Conservation (phyloP, 2,113 vertebrate species). For the Merops nubicus region DNA sequence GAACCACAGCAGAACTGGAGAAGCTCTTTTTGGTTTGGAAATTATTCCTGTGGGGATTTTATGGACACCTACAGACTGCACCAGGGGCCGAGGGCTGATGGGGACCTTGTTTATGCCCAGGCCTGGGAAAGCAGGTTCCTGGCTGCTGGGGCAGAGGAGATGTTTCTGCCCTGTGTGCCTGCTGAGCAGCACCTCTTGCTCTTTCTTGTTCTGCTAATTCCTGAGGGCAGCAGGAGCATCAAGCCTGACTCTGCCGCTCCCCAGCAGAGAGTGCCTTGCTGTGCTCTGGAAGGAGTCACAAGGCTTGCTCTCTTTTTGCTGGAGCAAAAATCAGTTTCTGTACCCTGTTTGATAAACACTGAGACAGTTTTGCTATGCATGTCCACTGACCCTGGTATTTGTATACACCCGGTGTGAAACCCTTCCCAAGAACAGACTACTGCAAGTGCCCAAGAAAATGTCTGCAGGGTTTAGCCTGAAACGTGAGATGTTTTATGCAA, state of each 20-base stretch:
- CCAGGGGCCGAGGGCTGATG: neutral
- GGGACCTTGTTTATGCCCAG: neutral
- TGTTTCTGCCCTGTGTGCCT: neutral
- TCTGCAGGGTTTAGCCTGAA: neutral
- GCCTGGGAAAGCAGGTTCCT: neutral
- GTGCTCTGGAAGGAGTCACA: neutral
- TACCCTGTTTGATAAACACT: neutral
- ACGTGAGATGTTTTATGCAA: neutral
- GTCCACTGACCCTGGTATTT: neutral
- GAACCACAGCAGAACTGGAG: neutral
- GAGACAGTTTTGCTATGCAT: neutral
- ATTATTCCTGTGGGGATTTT: rapidly evolving
- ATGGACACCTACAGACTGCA: neutral
- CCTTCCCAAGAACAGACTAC: rapidly evolving
- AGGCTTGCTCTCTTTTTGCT: neutral
- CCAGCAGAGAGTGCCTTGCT: neutral
- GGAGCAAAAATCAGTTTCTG: neutral
- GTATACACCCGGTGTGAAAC: neutral
- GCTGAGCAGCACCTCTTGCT: neutral
- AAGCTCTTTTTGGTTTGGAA: neutral
- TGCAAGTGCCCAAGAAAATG: neutral
- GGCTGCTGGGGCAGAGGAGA: neutral
- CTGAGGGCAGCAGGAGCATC: neutral
- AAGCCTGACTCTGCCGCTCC: neutral
- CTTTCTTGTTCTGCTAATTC: neutral